phyloP scores from a whole-genome alignment of 2,888 invertebrate species.

The Marronus borbonicus region DNA sequence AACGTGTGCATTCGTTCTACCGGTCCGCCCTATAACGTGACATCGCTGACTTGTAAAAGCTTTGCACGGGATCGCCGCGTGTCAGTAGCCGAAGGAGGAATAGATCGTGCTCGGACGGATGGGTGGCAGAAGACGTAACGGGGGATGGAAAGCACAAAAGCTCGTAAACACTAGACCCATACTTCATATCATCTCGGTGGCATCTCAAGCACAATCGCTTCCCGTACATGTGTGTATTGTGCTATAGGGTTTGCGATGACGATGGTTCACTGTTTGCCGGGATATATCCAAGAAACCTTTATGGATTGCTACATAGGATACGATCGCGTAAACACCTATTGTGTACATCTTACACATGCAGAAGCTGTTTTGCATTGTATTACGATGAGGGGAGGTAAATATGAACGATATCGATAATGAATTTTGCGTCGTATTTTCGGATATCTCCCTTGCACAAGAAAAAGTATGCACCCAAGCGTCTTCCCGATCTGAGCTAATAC shows the following conservation, averaged over 20 bases:
- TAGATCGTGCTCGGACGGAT: no score
- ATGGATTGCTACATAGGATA: slow-evolving; percentile 5
- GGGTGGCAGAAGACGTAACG: background rate
- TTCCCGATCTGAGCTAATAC: no score
- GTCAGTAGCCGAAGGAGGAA: background rate
- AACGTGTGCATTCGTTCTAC: slow-evolving; percentile 5
- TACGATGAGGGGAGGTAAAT: background rate
- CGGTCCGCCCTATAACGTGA: slow-evolving; percentile 14
- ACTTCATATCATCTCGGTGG: slow-evolving; percentile 14
- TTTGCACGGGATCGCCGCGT: slow-evolving; percentile 2
- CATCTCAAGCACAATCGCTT: slow-evolving; percentile 4
- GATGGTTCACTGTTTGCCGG: slow-evolving; percentile 17
- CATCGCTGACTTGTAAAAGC: slow-evolving; percentile 20
- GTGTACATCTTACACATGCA: background rate
- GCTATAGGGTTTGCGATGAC: background rate
- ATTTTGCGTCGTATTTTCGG: slow-evolving; percentile 6
- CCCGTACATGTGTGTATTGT: background rate
- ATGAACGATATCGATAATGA: background rate
- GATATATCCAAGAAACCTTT: background rate
- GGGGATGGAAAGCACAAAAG: background rate
- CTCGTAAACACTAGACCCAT: slow-evolving; percentile 21
- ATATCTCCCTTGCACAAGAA: background rate
- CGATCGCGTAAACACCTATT: slow-evolving; percentile 8
- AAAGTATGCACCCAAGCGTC: background rate
- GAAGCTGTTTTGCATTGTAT: background rate